Evolutionary conservation across 2,888 invertebrate species (phyloP).

Genomic region (Oxyteleia sp.): DNA sequence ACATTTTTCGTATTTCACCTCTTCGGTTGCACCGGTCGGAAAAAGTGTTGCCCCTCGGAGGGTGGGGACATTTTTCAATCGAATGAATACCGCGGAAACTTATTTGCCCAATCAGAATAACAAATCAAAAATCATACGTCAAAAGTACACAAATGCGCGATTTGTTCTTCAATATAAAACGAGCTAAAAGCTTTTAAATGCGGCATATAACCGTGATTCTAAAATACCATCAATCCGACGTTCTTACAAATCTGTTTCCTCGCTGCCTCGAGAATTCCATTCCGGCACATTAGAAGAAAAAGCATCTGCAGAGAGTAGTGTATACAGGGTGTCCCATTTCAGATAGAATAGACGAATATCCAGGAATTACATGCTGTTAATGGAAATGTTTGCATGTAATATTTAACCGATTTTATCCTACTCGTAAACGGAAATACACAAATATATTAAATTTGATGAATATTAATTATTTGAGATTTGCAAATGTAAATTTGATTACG

Average conservation of each 20-base stretch:
- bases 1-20: neutral
- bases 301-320: conserved; percentile 6
- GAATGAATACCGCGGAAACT: neutral
- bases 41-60: neutral
- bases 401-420: too few relatives aligned
- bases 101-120: conserved; percentile 9
- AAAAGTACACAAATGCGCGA: conserved; percentile 25
- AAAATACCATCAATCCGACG: conserved; percentile 54
- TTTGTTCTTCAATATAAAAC: conserved; percentile 42
- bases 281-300: conserved; percentile 45
- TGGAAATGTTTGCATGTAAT: too few relatives aligned
- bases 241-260: conserved; percentile 55
- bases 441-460: too few relatives aligned
- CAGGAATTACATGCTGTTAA: too few relatives aligned
- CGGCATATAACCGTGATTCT: conserved; percentile 44
- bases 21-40: neutral
- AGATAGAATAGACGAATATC: neutral
- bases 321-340: too few relatives aligned
- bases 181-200: conserved; percentile 57
- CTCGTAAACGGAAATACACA: too few relatives aligned
- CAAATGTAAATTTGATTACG: too few relatives aligned
- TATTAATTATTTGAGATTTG: too few relatives aligned
- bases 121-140: conserved; percentile 38
- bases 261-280: conserved; percentile 49
- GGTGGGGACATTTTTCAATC: neutral